Evolutionary conservation across 2,888 invertebrate genomes (phyloP).

Genomic region (Stomorhina lunata): DNA sequence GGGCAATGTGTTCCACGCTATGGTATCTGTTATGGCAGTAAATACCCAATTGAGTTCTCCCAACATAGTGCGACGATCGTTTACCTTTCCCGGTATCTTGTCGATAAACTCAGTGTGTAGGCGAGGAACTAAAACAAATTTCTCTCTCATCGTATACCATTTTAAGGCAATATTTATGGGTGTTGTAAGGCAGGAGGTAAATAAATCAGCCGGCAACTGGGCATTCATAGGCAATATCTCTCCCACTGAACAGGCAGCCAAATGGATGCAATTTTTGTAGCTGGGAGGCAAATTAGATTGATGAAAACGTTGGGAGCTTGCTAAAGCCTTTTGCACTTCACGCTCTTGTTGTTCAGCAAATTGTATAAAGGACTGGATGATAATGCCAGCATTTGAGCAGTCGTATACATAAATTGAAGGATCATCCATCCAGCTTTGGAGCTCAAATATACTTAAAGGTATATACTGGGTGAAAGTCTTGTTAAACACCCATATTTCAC

Average conservation of each 20-base stretch:
- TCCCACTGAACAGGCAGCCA: slow-evolving; percentile 96
- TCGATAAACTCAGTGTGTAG: slow-evolving; percentile 93
- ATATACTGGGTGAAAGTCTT: slow-evolving; percentile 99
- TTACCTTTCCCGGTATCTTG: slow-evolving; percentile 97
- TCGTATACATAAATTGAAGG: slow-evolving; percentile 99
- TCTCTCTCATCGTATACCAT: slow-evolving; percentile 94
- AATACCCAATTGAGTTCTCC: slow-evolving; percentile 99
- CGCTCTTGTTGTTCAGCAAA: slow-evolving; percentile 95
- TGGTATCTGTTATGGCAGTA: slow-evolving; percentile 99
- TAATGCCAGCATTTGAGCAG: slow-evolving; percentile 98
- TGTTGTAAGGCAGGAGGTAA: slow-evolving; percentile 98
- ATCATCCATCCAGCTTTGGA: slow-evolving; percentile 99
- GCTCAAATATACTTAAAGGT: slow-evolving; percentile 97
- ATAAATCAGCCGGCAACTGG: slow-evolving; percentile 97
- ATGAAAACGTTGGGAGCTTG: slow-evolving; percentile 56
- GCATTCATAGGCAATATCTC: slow-evolving; percentile 98
- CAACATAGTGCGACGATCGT: slow-evolving; percentile 96
- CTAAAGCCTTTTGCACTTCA: slow-evolving; percentile 83
- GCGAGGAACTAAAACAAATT: slow-evolving; percentile 89
- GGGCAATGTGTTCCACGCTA: slow-evolving; percentile 98
- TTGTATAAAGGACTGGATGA: slow-evolving; percentile 93
- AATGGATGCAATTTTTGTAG: slow-evolving; percentile 95
- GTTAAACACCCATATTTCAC: slow-evolving; percentile 99
- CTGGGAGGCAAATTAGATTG: slow-evolving; percentile 75
- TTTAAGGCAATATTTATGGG: slow-evolving; percentile 97